Evolutionary conservation across 1,140 invertebrate genomes (phyloP).

Genomic region (Patella vulgata): DNA sequence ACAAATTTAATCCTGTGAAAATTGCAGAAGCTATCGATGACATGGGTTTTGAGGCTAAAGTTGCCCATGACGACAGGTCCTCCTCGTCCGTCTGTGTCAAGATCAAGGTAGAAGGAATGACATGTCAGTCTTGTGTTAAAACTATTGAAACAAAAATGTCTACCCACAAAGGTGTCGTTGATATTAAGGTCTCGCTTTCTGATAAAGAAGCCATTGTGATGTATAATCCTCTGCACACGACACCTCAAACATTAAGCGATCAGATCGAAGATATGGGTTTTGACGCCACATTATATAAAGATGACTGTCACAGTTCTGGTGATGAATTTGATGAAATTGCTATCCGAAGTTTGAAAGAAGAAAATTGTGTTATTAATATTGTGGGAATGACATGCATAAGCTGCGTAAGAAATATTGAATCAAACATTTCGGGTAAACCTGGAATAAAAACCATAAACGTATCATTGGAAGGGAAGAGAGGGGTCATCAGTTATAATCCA

Average conservation of each 20-base stretch:
- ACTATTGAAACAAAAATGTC: conserved; percentile 62
- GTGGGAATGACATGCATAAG: conserved; percentile 68
- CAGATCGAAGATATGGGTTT: conserved; percentile 66
- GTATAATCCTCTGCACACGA: conserved; percentile 48
- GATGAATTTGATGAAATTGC: conserved; percentile 13
- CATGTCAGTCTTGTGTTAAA: conserved; percentile 67
- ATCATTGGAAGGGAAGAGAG: conserved; percentile 53
- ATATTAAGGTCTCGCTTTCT: conserved; percentile 58
- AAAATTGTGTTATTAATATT: conserved; percentile 39
- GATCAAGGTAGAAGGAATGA: conserved; percentile 65
- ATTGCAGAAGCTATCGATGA: conserved; percentile 62
- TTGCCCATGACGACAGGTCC: conserved; percentile 13
- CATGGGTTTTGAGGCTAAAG: conserved; percentile 62
- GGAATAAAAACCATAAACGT: conserved; percentile 62
- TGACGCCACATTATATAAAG: conserved; percentile 31
- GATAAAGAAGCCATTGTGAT: conserved; percentile 54
- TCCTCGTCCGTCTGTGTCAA: not conserved
- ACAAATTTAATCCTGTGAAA: conserved; percentile 28
- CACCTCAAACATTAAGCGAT: conserved; percentile 43
- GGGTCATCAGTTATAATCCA: conserved; percentile 54
- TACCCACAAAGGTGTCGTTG: conserved; percentile 50
- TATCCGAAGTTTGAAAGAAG: conserved; percentile 17
- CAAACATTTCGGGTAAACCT: conserved; percentile 38
- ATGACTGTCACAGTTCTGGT: not conserved
- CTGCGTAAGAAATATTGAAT: conserved; percentile 67